Base-by-base conservation (phyloP, 2,888 invertebrate genomes). In the Podabrus alpinus region DNA sequence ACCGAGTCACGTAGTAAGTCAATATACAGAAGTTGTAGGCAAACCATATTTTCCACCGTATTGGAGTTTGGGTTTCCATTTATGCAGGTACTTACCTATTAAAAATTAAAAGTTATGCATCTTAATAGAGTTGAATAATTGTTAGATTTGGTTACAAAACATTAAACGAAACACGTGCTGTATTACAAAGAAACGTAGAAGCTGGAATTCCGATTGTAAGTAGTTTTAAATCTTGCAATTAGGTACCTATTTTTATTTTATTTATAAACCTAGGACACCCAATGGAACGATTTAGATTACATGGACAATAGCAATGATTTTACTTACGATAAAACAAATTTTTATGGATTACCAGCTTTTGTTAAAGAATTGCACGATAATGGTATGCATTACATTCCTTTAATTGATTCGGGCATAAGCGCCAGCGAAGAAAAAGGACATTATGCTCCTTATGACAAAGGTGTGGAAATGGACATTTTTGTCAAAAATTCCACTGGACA, bases 31-130 rank as follows among this genome's bases (percentile, higher is more conserved):
- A 74, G 82, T 94, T 4, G 90, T 96, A 11, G 96, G 96, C 0
- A 88, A 90, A 75, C 95, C 96, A 0, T 91, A 91, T 83, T 90
- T 97, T 90, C 96, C 96, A 0, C 95, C 97, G 0, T 95, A 94
- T 85, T 97, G 97, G 97, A 89, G 93, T 0, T 89, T 97, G 0
- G 97, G 97, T 1, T 97, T 95, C 86, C 97, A 97, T 87, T 88
- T 97, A 24, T 95, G 95, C 89, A 91, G 92, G 90, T 93, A 80
- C 45, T 59, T 45, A n/a, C 45, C 62, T 45, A n/a, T 10, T 66
- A 62, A 13, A 29, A 29, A 68, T 71, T 66, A 16, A 59, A 67
- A 69, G 13, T 62, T 62, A 74, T 88, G 17, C 81, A 91, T 91
- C 13, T 19, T 16, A 62, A 62, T 17, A 62, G 7, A 19, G 13